Percentiles rank a stretch among this genome's conserved stretches.
Evolutionary conservation across 2,888 invertebrate species (phyloP).

Genomic region (Cacoxenus indagator): DNA sequence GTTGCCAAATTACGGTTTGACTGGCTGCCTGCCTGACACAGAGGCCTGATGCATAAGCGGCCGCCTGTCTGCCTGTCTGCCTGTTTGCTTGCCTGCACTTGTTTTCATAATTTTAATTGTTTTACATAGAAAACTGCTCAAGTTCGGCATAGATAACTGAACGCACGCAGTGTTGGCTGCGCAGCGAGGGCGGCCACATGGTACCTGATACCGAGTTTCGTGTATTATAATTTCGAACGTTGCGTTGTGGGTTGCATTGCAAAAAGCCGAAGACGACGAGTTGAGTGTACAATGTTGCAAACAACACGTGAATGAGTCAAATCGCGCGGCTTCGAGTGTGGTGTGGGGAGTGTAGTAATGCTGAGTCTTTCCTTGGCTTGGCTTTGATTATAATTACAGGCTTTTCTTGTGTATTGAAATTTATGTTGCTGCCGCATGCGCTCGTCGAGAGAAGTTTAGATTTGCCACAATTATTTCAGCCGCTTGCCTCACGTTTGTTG

Average conservation of each 20-base stretch:
- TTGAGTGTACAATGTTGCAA: no score
- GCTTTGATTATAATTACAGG: neutral
- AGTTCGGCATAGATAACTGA: conserved; percentile 46
- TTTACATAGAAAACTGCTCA: conserved; percentile 50
- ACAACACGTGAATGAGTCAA: no score
- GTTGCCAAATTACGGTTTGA: conserved; percentile 55
- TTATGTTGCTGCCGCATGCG: conserved; percentile 12
- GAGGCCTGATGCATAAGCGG: neutral
- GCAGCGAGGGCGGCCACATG: neutral
- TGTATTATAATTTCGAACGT: no score
- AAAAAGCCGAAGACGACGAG: no score
- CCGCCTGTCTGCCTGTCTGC: neutral
- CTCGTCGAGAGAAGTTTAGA: neutral
- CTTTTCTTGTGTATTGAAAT: conserved; percentile 10
- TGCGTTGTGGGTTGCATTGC: conserved; percentile 1
- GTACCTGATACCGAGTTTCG: conserved; percentile 4
- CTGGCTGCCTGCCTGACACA: neutral
- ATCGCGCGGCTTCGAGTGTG: no score
- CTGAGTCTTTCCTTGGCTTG: no score
- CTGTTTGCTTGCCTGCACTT: neutral
- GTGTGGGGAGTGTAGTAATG: no score
- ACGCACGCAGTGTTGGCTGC: neutral
- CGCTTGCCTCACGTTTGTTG: conserved; percentile 13
- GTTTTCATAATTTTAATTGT: conserved; percentile 46
- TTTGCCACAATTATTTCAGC: conserved; percentile 16